These are phyloP conservation scores for Acanthopleura granulata DNA, from an alignment of 2,888 invertebrate species.

Conservation along the genomic window DNA sequence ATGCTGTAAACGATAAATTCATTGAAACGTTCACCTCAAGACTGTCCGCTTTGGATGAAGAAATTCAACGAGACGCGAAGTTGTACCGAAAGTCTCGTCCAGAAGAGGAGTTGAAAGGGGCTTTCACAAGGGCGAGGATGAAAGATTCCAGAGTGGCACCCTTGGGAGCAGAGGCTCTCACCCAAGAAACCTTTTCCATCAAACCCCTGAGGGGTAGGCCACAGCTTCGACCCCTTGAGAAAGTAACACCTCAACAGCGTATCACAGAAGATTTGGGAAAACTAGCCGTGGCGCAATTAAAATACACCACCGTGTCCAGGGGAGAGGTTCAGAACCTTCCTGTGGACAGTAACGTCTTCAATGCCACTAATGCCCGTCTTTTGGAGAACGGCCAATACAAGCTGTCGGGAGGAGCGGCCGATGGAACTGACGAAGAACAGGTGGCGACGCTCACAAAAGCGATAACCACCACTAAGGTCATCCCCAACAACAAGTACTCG, in stretches of 20 bases:
- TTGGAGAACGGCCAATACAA: not conserved
- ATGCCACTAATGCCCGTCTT: not conserved
- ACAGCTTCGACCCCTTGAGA: constrained; percentile 28
- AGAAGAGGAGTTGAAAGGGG: not conserved
- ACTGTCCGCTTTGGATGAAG: constrained; percentile 46
- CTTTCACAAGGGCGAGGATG: not conserved
- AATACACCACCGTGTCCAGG: not conserved
- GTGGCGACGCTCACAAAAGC: not conserved
- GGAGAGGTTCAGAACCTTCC: not conserved
- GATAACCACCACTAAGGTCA: not conserved
- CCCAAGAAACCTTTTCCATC: constrained; percentile 42
- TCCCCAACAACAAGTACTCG: constrained; percentile 9
- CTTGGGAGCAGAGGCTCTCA: constrained; percentile 36
- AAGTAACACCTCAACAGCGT: constrained; percentile 27
- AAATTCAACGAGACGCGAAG: constrained; percentile 42
- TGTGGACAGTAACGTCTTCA: not conserved
- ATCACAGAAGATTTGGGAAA: constrained; percentile 20
- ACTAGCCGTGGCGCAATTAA: not conserved
- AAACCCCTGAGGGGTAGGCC: constrained; percentile 33
- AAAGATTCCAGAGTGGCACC: constrained; percentile 20
- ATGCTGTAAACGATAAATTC: constrained; percentile 52
- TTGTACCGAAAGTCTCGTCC: not conserved
- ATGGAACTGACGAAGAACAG: not conserved
- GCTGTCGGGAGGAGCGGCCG: not conserved
- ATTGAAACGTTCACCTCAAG: constrained; percentile 51